Conservation (phyloP, 2,888 invertebrate genomes). For the Drosophila anomalipes region DNA sequence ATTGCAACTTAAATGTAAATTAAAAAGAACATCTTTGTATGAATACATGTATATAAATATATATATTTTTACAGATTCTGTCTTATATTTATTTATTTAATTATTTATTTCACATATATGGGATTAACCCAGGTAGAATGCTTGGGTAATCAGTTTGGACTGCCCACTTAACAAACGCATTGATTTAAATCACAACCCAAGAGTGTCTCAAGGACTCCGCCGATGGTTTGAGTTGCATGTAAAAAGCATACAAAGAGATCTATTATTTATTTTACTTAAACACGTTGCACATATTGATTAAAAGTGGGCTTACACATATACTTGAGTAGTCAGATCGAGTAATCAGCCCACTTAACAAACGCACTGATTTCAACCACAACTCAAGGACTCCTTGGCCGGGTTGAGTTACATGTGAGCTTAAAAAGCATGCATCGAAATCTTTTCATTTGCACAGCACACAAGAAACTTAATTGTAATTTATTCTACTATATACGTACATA, state of each 20-base stretch:
- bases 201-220: slow-evolving; percentile 8
- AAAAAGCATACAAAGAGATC: slow-evolving; percentile 13
- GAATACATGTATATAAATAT: neutral
- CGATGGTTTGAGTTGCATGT: neutral
- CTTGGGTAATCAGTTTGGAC: neutral
- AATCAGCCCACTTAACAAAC: neutral
- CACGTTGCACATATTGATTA: neutral
- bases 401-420: neutral
- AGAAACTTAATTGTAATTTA: slow-evolving; percentile 67
- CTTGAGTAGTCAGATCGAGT: neutral
- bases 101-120: neutral
- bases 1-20: neutral
- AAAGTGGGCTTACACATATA: neutral
- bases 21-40: too few species aligned
- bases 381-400: neutral
- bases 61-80: too few species aligned
- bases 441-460: slow-evolving; percentile 35
- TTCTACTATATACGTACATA: neutral
- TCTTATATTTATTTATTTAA: neutral
- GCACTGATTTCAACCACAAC: neutral
- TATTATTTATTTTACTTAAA: neutral
- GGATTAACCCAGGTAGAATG: neutral
- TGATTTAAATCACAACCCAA: slow-evolving; percentile 5
- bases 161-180: slow-evolving; percentile 12
- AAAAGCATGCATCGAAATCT: neutral